Percentiles rank a stretch among this genome's conserved stretches.
These are phyloP conservation scores for Scaptomyza flava DNA, from an alignment of 2,888 invertebrate genomes.

Conservation along the genomic window DNA sequence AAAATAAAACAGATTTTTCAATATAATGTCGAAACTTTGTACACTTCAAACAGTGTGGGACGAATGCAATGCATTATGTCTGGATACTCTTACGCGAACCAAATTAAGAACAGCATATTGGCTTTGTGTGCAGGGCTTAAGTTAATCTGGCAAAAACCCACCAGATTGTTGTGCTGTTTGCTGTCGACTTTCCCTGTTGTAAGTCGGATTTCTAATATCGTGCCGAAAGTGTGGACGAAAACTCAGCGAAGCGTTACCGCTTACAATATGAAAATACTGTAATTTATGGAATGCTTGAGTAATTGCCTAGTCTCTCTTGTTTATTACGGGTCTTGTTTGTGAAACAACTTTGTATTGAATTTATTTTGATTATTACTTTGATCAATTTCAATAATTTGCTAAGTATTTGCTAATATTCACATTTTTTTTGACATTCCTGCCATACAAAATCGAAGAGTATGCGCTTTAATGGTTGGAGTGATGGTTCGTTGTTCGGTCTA, in stretches of 20 bases:
- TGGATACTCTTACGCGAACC: neutral
- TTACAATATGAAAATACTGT: conserved; percentile 2
- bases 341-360: neutral
- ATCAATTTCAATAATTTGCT: neutral
- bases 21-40: neutral
- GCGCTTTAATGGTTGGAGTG: no score
- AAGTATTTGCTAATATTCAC: no score
- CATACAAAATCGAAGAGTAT: neutral
- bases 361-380: conserved; percentile 1
- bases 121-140: neutral
- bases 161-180: neutral
- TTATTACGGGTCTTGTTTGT: neutral
- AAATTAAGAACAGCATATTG: neutral
- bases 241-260: neutral
- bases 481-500: neutral
- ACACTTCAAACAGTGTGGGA: neutral
- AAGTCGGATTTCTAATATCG: neutral
- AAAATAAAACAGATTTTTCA: conserved; percentile 21
- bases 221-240: neutral
- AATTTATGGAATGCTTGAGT: conserved; percentile 7
- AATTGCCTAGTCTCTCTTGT: neutral
- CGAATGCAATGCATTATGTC: neutral
- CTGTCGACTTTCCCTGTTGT: no score
- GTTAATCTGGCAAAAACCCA: neutral
- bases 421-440: no score